Evolutionary conservation across 2,113 vertebrate species (phyloP), one percentile per base, ranked within the genome.

Genomic region (Turnix velox): DNA sequence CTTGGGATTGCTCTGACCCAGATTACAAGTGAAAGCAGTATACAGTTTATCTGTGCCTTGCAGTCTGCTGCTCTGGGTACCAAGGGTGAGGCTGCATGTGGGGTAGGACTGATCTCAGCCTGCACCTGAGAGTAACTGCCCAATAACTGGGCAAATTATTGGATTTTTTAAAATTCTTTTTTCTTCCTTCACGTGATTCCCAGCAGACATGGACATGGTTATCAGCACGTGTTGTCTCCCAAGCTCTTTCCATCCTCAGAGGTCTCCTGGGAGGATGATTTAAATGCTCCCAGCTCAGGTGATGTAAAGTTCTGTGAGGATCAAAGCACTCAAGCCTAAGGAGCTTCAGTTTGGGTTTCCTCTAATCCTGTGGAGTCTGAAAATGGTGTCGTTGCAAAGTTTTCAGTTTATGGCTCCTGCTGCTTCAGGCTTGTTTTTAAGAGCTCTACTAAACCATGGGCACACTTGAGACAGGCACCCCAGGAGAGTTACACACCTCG

Each of bases 11-110:
- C n/a, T n/a, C n/a, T n/a, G n/a, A n/a, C n/a, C n/a, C n/a, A n/a
- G n/a, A n/a, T n/a, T n/a, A n/a, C 0, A 2, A 54, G 22, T 49
- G 14, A 20, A 45, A 43, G 24, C 14, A 52, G 8, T 18, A 28
- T 35, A 28, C 37, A 62, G 51, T 9, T 9, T 18, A 48, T 48
- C 22, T 75, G 0, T 74, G 20, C 37, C 52, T 16, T 6, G 18
- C 20, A 71, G 37, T 19, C 80, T 81, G 52, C 48, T 82, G 58
- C 58, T 54, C 22, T 10, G 22, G 12, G 7, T 54, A 12, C 49
- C 13, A 33, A 65, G 14, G 30, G 4, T 28, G 80, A 69, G 17
- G 24, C 20, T 77, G 24, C 7, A 3, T 4, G 9, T 62, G 37
- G 23, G 18, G 5, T 20, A 67, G 35, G 20, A 27, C 24, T 71